A percentile compares a stretch with the other conserved stretches of the same genome.
Evolutionary conservation across 2,113 vertebrate species (phyloP).

Genomic region (Erinaceus europaeus): DNA sequence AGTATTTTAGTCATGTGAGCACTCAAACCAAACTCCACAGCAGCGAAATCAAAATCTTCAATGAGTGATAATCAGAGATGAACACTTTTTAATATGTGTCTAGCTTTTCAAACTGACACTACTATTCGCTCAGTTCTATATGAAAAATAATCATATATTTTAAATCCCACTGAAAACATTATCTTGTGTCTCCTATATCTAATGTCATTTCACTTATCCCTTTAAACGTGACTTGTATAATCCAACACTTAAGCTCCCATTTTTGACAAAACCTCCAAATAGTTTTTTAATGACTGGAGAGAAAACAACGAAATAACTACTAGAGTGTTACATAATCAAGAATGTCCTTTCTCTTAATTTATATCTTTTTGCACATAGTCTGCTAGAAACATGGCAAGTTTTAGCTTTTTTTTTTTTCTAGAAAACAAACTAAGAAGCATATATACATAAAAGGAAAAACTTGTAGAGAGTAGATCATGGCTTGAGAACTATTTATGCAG

Average conservation of each 20-base stretch:
- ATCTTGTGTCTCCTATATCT: slow-evolving; percentile 56
- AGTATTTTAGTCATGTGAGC: slow-evolving; percentile 44
- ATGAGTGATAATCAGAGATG: slow-evolving; percentile 63
- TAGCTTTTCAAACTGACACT: slow-evolving; percentile 73
- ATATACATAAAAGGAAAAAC: slow-evolving; percentile 84
- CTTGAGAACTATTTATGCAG: slow-evolving; percentile 94
- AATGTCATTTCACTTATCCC: slow-evolving; percentile 69
- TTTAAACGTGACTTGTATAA: slow-evolving; percentile 76
- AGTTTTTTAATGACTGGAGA: slow-evolving; percentile 66
- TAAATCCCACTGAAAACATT: slow-evolving; percentile 44
- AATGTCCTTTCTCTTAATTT: slow-evolving; percentile 76
- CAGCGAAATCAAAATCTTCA: slow-evolving; percentile 5
- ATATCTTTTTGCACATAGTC: slow-evolving; percentile 77
- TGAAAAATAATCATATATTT: slow-evolving; percentile 67
- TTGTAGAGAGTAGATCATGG: slow-evolving; percentile 88
- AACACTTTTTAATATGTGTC: slow-evolving; percentile 66
- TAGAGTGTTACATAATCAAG: slow-evolving; percentile 63
- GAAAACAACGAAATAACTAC: slow-evolving; percentile 17
- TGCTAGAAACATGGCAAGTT: slow-evolving; percentile 73
- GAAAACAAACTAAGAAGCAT: slow-evolving; percentile 77
- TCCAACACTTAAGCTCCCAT: slow-evolving; percentile 76
- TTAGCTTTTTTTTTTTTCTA: slow-evolving; percentile 71
- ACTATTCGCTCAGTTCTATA: slow-evolving; percentile 66
- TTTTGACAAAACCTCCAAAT: slow-evolving; percentile 48
- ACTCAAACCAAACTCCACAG: slow-evolving; percentile 52